These are phyloP conservation scores for Plebejus melissa DNA, from an alignment of 2,888 invertebrate species.

Conservation along the genomic window DNA sequence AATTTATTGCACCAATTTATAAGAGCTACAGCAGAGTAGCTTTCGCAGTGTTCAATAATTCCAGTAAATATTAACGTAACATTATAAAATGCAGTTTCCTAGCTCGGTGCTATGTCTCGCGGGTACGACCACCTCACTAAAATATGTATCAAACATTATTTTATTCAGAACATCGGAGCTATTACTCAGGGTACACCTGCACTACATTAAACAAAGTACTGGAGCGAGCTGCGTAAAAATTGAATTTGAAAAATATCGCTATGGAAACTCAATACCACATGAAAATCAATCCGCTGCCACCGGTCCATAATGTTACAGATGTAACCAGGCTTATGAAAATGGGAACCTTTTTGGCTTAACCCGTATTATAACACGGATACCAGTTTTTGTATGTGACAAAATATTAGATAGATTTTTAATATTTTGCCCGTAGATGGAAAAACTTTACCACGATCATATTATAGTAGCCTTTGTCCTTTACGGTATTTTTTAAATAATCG, in stretches of 20 bases:
- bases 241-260: constrained; percentile 48
- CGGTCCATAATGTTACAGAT: not conserved
- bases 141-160: constrained; percentile 46
- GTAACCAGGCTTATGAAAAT: constrained; percentile 16
- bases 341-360: constrained; percentile 15
- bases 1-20: not conserved
- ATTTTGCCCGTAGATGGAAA: not conserved
- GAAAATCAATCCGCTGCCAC: constrained; percentile 10
- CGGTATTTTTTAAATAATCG: no score
- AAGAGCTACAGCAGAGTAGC: constrained; percentile 7
- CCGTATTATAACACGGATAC: constrained; percentile 1
- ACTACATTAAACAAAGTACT: constrained; percentile 48
- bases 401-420: not conserved
- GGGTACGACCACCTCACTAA: constrained; percentile 36
- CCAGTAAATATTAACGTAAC: constrained; percentile 32
- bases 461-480: no score
- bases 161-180: constrained; percentile 43
- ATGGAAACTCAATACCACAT: constrained; percentile 27
- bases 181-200: constrained; percentile 49
- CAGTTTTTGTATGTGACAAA: not conserved
- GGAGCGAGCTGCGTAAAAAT: constrained; percentile 43
- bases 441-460: not conserved
- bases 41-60: constrained; percentile 27
- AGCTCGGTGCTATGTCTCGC: constrained; percentile 32
- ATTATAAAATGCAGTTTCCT: constrained; percentile 28